Evolutionary conservation across 2,797 vertebrate genomes (phyloP).

Genomic region (Eutrigla gurnardus): DNA sequence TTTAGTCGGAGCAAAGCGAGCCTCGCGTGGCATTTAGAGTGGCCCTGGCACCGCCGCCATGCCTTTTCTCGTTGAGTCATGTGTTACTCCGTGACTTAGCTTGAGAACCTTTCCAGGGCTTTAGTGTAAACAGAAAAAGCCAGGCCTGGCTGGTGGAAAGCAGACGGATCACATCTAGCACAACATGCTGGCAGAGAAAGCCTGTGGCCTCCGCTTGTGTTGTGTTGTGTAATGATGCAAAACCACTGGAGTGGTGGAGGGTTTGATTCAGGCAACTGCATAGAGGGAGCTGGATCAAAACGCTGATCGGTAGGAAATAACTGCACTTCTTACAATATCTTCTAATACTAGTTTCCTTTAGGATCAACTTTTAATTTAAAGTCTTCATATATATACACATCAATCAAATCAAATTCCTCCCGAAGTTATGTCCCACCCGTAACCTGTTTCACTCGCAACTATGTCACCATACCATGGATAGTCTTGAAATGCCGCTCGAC

Average conservation of each 20-base stretch:
- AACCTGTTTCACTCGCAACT: no score
- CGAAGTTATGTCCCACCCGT: no score
- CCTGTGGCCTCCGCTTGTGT: conserved; percentile 33
- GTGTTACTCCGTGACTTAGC: conserved; percentile 45
- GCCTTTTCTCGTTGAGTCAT: conserved; percentile 54
- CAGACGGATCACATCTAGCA: conserved; percentile 43
- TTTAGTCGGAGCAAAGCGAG: conserved; percentile 47
- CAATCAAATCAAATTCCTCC: no score
- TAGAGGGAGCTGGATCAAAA: conserved; percentile 16
- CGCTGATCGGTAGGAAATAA: conserved; percentile 10
- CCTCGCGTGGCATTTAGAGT: conserved; percentile 56
- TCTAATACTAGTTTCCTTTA: no score
- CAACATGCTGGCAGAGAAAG: conserved; percentile 54
- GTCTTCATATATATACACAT: no score
- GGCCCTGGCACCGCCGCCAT: conserved; percentile 45
- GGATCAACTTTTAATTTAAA: no score
- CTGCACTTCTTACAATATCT: not conserved
- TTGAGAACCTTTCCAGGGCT: conserved; percentile 45
- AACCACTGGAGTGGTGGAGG: conserved; percentile 47
- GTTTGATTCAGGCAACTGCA: conserved; percentile 53
- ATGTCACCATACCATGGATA: no score
- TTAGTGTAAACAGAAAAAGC: conserved; percentile 39
- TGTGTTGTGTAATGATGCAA: conserved; percentile 65
- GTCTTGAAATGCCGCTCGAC: no score
- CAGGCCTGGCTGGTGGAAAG: conserved; percentile 27